Percentiles rank a stretch among this genome's conserved stretches.
phyloP scores from a whole-genome alignment of 1,140 invertebrate species.

The Parapsyche elsis region DNA sequence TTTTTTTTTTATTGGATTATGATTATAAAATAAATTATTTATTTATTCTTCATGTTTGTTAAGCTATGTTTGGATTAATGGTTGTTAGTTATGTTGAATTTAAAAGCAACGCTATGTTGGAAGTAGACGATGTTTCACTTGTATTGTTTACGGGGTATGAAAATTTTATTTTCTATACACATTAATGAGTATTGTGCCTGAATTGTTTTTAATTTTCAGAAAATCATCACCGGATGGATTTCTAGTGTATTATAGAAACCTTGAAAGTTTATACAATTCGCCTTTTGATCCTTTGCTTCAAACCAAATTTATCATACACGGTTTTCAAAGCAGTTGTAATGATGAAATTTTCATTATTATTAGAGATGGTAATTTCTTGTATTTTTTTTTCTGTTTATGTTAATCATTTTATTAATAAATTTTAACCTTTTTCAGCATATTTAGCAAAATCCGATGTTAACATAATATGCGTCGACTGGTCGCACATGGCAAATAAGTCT shows the following conservation, averaged over 20 bases:
- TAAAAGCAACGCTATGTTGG: too few relatives aligned
- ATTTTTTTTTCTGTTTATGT: too few relatives aligned
- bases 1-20: too few relatives aligned
- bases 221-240: neutral
- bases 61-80: too few relatives aligned
- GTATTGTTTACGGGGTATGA: neutral
- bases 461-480: conserved; percentile 52
- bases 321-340: conserved; percentile 49
- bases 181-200: too few relatives aligned
- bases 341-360: conserved; percentile 44
- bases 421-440: conserved; percentile 50
- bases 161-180: neutral
- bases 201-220: conserved; percentile 12
- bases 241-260: conserved; percentile 24
- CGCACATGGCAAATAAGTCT: conserved; percentile 22
- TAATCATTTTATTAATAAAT: too few relatives aligned
- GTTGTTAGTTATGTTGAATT: too few relatives aligned
- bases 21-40: too few relatives aligned
- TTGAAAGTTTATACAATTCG: conserved; percentile 12
- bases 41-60: too few relatives aligned
- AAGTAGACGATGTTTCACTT: neutral
- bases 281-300: conserved; percentile 37
- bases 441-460: conserved; percentile 34
- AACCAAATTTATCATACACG: conserved; percentile 51
- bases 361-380: conserved; percentile 43